These are phyloP conservation scores for Mesorhabditis spiculigera DNA, from an alignment of 2,888 invertebrate genomes.

Conservation along the genomic window DNA sequence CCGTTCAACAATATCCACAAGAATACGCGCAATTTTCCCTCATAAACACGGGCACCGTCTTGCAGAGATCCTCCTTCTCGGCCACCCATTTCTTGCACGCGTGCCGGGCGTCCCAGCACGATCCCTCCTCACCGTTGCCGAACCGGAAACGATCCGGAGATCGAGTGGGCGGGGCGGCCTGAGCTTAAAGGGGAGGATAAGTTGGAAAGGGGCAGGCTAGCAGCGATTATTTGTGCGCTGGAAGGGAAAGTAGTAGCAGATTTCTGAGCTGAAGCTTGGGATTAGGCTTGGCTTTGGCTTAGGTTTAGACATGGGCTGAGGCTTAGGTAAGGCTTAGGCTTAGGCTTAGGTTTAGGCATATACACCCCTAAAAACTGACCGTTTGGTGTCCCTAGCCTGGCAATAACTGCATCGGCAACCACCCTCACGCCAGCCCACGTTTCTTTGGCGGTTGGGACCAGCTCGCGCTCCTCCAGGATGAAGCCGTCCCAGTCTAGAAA, in stretches of 20 bases:
- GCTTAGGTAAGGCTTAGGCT: background rate
- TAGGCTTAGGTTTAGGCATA: background rate
- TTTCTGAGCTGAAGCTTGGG: constrained; percentile 8
- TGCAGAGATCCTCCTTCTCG: constrained; percentile 49
- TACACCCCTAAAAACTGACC: constrained; percentile 12
- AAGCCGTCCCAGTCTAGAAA: constrained; percentile 57
- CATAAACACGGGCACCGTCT: constrained; percentile 55
- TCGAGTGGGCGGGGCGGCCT: too few species aligned
- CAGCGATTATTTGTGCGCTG: background rate
- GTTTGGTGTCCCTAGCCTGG: constrained; percentile 20
- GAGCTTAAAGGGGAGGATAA: too few species aligned
- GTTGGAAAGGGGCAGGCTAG: too few species aligned
- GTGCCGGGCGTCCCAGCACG: constrained; percentile 46
- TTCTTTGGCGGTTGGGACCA: constrained; percentile 55
- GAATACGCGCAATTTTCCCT: constrained; percentile 51
- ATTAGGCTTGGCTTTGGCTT: constrained; percentile 8
- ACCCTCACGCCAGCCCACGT: constrained; percentile 57
- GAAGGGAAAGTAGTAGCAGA: background rate
- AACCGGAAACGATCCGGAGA: constrained; percentile 27
- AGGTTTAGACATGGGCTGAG: too few species aligned
- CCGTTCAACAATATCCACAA: constrained; percentile 34
- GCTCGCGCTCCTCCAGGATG: constrained; percentile 53
- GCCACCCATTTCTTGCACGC: constrained; percentile 53
- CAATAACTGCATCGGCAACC: constrained; percentile 52
- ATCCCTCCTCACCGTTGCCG: constrained; percentile 43